Base-by-base conservation (phyloP, 1,140 invertebrate genomes). In the Bacillus rossius region DNA sequence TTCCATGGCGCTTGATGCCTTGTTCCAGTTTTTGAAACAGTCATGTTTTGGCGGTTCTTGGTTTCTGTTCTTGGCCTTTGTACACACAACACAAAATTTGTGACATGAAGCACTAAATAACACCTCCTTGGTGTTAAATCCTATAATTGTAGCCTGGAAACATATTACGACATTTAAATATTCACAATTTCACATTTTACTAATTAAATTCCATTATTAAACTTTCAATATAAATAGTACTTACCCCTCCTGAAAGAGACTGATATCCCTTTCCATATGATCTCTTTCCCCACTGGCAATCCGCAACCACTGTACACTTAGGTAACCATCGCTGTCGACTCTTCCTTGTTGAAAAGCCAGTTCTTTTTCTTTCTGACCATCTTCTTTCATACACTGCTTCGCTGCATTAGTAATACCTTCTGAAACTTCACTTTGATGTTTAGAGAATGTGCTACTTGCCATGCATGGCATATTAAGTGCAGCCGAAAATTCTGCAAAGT, bases 201-300 rank as follows among this genome's bases (percentile, higher is more conserved):
- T 13, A 25, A 45, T 13, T 5, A 45, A 45, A 45, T 20, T 13
- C n/a, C 17, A 19, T 40, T 40, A 13, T 13, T 13, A 40, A 40
- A 40, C 17, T 20, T 45, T 45, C 17, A 19, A 7, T 45, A 20
- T 5, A 4, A 45, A 55, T 47, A n/a, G 43, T 23, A 55, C 52
- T 43, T 55, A 55, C 52, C n/a, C n/a, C 52, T 45, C 20, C 52
- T 17, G 52, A 55, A 16, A 55, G 52, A 55, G 5, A 45, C 52
- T 20, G 51, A 55, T 55, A 45, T 55, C n/a, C 26, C 7, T 48
- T 41, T 55, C 29, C 29, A 40, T 55, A 55, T 10, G 29, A 47
- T 48, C 34, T 55, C 7, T 14, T 55, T 5, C 52, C 26, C 52
- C 52, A 55, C n/a, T 17, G 16, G 13, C 52, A 42, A 25, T 55